These are phyloP conservation scores for Eupithecia pulchellata DNA, from an alignment of 2,888 invertebrate species.

Conservation along the genomic window DNA sequence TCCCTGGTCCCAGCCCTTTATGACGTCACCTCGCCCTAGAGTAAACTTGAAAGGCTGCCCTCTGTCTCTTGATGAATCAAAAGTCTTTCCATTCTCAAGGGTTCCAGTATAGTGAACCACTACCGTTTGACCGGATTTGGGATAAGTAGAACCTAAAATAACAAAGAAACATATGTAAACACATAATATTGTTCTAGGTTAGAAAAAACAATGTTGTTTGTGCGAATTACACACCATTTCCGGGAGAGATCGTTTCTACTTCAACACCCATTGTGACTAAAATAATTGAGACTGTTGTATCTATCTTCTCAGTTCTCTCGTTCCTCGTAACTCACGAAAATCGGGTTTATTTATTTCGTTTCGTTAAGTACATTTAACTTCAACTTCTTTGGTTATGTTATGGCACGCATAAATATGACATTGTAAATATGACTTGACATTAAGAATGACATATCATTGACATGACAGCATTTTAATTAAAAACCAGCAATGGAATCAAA, in stretches of 20 bases:
- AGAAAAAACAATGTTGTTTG: conserved; percentile 4
- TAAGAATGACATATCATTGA: too few species aligned
- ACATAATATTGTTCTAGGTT: conserved; percentile 7
- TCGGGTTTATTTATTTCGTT: too few species aligned
- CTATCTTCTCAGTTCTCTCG: too few species aligned
- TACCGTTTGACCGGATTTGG: conserved; percentile 97
- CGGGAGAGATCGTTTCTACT: conserved; percentile 73
- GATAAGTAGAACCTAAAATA: conserved; percentile 92
- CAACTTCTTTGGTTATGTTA: too few species aligned
- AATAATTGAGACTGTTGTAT: too few species aligned
- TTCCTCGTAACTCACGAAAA: too few species aligned
- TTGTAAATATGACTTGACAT: too few species aligned
- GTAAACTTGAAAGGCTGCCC: conserved; percentile 97
- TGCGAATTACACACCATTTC: conserved; percentile 62
- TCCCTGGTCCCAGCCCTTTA: conserved; percentile 98
- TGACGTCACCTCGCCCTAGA: conserved; percentile 98
- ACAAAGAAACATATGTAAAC: conserved; percentile 37
- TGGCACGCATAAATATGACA: too few species aligned
- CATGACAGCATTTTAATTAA: too few species aligned
- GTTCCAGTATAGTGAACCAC: conserved; percentile 98
- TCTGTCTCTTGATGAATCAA: conserved; percentile 98
- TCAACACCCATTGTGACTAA: conserved; percentile 71
- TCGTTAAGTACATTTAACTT: too few species aligned
- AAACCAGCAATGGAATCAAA: neutral
- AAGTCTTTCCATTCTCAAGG: conserved; percentile 93